These are phyloP conservation scores for Drosophila seguyi DNA, from an alignment of 1,140 invertebrate species.

Conservation along the genomic window DNA sequence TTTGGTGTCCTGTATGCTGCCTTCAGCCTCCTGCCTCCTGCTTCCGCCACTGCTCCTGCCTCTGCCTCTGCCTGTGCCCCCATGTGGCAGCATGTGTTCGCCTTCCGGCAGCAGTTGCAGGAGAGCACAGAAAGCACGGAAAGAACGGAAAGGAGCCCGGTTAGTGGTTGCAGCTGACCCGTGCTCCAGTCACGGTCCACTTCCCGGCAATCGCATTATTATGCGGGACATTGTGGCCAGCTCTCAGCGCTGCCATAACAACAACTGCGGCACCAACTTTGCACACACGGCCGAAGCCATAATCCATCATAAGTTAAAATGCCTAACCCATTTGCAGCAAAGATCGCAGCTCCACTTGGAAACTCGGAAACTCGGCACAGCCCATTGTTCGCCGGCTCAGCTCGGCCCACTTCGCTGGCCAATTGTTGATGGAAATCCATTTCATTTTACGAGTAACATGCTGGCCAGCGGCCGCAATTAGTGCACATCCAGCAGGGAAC, in stretches of 20 bases:
- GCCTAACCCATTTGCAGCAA: slow-evolving; percentile 60
- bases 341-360: slow-evolving; percentile 20
- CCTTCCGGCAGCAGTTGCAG: slow-evolving; percentile 53
- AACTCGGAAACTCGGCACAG: slow-evolving; percentile 8
- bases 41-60: slow-evolving; percentile 3
- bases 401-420: slow-evolving; percentile 39
- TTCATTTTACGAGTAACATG: slow-evolving; percentile 79
- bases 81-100: slow-evolving; percentile 62
- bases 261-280: slow-evolving; percentile 27
- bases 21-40: background rate
- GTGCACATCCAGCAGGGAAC: slow-evolving; percentile 65
- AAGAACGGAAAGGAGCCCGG: slow-evolving; percentile 14
- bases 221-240: slow-evolving; percentile 65
- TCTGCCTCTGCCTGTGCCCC: slow-evolving; percentile 12
- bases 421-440: slow-evolving; percentile 84
- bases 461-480: slow-evolving; percentile 77
- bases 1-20: slow-evolving; percentile 4
- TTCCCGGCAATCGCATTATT: slow-evolving; percentile 71
- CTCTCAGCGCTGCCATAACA: slow-evolving; percentile 46
- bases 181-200: slow-evolving; percentile 44
- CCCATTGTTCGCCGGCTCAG: slow-evolving; percentile 25
- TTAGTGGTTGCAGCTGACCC: slow-evolving; percentile 41
- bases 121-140: slow-evolving; percentile 22
- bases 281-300: slow-evolving; percentile 51
- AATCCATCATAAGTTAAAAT: slow-evolving; percentile 78